These are phyloP conservation scores for Mimachlamys varia DNA, from an alignment of 2,888 invertebrate genomes.

Conservation along the genomic window DNA sequence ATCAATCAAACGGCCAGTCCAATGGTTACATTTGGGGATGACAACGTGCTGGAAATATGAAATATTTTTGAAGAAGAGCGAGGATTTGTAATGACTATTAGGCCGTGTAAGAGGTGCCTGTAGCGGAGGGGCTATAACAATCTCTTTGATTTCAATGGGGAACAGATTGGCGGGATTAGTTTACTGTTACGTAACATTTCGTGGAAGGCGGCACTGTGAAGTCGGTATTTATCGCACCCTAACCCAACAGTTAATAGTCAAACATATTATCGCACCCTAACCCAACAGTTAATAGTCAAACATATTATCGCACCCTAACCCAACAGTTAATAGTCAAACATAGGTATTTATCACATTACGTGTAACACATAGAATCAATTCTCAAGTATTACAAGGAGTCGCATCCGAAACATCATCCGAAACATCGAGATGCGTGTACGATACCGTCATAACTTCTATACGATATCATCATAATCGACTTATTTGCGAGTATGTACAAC, in stretches of 20 bases:
- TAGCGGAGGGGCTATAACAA: neutral
- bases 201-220: neutral
- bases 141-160: slow-evolving; percentile 19
- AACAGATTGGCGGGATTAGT: slow-evolving; percentile 8
- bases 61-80: slow-evolving; percentile 13
- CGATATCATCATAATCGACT: too few species aligned
- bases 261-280: neutral
- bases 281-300: neutral
- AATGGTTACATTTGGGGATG: neutral
- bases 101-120: neutral
- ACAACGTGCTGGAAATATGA: neutral
- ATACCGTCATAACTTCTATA: too few species aligned
- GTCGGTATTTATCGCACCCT: neutral
- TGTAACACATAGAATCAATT: neutral
- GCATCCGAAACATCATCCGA: neutral
- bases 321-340: neutral
- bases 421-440: too few species aligned
- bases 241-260: neutral
- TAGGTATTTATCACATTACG: too few species aligned
- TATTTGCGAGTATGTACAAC: too few species aligned
- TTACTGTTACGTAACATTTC: neutral
- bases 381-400: neutral
- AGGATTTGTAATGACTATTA: slow-evolving; percentile 6
- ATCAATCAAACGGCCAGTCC: neutral
- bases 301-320: neutral